These are phyloP conservation scores for Eilema caniola DNA, from an alignment of 2,888 invertebrate genomes.

Conservation along the genomic window DNA sequence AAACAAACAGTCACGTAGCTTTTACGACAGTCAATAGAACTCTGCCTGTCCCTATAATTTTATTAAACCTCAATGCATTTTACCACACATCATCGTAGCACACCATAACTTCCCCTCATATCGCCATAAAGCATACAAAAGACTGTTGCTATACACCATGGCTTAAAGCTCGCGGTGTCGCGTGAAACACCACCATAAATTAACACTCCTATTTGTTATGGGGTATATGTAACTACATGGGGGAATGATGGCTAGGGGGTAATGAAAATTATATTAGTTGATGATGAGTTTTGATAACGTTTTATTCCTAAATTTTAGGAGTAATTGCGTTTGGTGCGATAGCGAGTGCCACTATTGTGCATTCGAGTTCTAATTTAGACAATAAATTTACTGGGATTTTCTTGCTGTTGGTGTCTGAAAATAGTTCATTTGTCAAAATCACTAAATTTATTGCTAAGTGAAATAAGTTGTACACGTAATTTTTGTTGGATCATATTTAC, in stretches of 20 bases:
- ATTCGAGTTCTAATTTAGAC: neutral
- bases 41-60: slow-evolving; percentile 7
- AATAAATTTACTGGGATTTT: too few relatives aligned
- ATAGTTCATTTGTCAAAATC: too few relatives aligned
- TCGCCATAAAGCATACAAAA: slow-evolving; percentile 27
- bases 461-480: too few relatives aligned
- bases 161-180: slow-evolving; percentile 36
- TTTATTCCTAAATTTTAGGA: slow-evolving; percentile 8
- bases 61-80: slow-evolving; percentile 15
- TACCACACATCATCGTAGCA: slow-evolving; percentile 18
- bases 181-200: slow-evolving; percentile 41
- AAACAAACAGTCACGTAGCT: neutral
- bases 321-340: neutral
- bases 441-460: too few relatives aligned
- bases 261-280: slow-evolving; percentile 20
- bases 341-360: too few relatives aligned
- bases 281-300: slow-evolving; percentile 20
- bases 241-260: slow-evolving; percentile 9
- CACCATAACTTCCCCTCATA: slow-evolving; percentile 30
- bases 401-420: too few relatives aligned
- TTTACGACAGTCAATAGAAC: neutral
- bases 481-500: too few relatives aligned
- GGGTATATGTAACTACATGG: slow-evolving; percentile 29
- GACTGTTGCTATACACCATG: slow-evolving; percentile 32
- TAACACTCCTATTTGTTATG: slow-evolving; percentile 50